phyloP scores from a whole-genome alignment of 2,113 vertebrate genomes.

The Vicugna pacos region DNA sequence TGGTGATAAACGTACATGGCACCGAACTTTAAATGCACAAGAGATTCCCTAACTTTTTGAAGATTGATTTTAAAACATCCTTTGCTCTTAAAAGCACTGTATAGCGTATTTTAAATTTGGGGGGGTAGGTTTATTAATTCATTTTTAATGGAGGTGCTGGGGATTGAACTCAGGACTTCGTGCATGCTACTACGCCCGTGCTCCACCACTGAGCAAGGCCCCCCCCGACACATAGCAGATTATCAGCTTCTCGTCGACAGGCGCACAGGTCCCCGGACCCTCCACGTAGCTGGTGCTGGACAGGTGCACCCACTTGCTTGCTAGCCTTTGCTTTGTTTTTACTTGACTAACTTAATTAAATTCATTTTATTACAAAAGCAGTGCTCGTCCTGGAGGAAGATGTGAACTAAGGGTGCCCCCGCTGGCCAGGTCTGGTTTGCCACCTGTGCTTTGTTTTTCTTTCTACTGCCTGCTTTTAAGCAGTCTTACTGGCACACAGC shows the following conservation, averaged over 20 bases:
- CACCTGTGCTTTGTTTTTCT: not conserved
- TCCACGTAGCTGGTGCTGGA: not conserved
- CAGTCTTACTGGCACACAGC: not conserved
- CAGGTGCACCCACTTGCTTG: not conserved
- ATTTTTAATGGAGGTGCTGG: too few species aligned
- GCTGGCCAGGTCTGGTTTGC: not conserved
- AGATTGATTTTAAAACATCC: not conserved
- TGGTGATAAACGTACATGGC: not conserved
- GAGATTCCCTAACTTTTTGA: not conserved
- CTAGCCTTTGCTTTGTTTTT: not conserved
- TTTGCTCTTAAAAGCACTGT: not conserved
- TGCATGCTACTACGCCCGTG: too few species aligned
- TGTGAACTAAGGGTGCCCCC: not conserved
- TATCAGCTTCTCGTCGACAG: not conserved
- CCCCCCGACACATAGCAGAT: too few species aligned
- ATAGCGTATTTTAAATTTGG: not conserved
- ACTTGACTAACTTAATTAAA: not conserved
- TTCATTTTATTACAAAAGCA: not conserved
- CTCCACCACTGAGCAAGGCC: too few species aligned
- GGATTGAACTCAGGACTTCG: too few species aligned
- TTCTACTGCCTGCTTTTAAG: not conserved
- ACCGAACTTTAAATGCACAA: not conserved
- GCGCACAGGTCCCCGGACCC: not conserved
- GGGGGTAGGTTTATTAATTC: too few species aligned
- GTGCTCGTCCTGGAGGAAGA: not conserved